These are phyloP conservation scores for Anadara kagoshimensis DNA, from an alignment of 1,140 invertebrate species.

Conservation along the genomic window DNA sequence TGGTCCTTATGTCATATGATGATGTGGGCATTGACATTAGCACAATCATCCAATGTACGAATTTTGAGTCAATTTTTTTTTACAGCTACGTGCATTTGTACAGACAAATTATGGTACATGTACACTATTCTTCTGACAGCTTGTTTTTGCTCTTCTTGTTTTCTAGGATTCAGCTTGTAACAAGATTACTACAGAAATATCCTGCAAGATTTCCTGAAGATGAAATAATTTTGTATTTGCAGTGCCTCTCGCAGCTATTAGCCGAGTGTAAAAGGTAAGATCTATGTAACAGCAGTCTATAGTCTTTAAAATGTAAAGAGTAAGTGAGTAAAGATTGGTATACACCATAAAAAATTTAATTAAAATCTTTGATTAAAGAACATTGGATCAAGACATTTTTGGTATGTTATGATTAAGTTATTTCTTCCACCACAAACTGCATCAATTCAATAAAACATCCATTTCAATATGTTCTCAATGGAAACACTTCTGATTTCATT, in stretches of 20 bases:
- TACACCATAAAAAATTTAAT: not conserved
- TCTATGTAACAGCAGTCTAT: not conserved
- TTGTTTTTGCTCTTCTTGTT: conserved; percentile 5
- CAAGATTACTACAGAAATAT: conserved; percentile 54
- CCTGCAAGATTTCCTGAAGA: conserved; percentile 47
- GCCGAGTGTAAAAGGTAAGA: conserved; percentile 59
- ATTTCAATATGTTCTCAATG: no score
- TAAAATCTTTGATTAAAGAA: not conserved
- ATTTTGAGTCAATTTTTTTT: no score
- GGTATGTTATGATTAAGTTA: no score
- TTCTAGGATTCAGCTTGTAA: conserved; percentile 63
- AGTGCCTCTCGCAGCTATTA: conserved; percentile 46
- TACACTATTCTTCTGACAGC: not conserved
- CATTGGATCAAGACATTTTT: no score
- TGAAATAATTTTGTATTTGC: conserved; percentile 45
- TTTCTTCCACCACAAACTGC: no score
- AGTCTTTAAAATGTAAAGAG: not conserved
- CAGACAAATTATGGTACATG: no score
- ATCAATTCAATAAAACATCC: no score
- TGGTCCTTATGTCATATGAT: no score
- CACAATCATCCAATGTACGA: no score
- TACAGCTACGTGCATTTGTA: no score
- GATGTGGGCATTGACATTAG: no score
- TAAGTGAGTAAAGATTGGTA: not conserved
- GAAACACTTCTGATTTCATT: no score